Evolutionary conservation across 2,113 vertebrate genomes (phyloP).

Genomic region (Electrona antarctica): DNA sequence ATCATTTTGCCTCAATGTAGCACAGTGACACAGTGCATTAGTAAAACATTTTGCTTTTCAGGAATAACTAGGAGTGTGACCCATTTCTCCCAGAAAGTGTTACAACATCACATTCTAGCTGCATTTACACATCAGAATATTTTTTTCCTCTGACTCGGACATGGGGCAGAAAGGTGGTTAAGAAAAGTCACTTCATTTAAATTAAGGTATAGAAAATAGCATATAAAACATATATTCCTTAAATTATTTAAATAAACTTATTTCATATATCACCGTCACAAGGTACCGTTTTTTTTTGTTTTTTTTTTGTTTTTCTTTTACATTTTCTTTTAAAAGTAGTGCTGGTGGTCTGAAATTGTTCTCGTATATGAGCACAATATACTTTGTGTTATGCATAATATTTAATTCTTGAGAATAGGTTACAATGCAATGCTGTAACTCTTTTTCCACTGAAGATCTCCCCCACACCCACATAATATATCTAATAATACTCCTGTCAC

Average conservation of each 20-base stretch:
- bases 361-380: conserved; percentile 81
- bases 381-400: conserved; percentile 84
- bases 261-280: conserved; percentile 83
- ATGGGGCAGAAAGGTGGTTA: conserved; percentile 73
- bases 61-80: conserved; percentile 81
- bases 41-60: conserved; percentile 80
- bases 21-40: conserved; percentile 84
- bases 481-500: conserved; percentile 69
- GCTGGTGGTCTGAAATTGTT: conserved; percentile 86
- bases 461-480: conserved; percentile 74
- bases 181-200: conserved; percentile 80
- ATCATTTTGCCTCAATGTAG: conserved; percentile 77
- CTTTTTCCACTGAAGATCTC: conserved; percentile 74
- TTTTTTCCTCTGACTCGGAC: conserved; percentile 73
- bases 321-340: conserved; percentile 83
- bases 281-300: conserved; percentile 70
- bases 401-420: conserved; percentile 82
- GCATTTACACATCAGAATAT: conserved; percentile 73
- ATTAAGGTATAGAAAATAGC: conserved; percentile 86
- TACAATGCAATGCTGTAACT: conserved; percentile 85
- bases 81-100: conserved; percentile 81
- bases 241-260: conserved; percentile 87
- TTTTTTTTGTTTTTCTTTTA: conserved; percentile 29
- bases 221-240: conserved; percentile 87
- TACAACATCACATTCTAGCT: conserved; percentile 84